Evolutionary conservation across 1,140 invertebrate species (phyloP).

Genomic region (Maconellicoccus hirsutus): DNA sequence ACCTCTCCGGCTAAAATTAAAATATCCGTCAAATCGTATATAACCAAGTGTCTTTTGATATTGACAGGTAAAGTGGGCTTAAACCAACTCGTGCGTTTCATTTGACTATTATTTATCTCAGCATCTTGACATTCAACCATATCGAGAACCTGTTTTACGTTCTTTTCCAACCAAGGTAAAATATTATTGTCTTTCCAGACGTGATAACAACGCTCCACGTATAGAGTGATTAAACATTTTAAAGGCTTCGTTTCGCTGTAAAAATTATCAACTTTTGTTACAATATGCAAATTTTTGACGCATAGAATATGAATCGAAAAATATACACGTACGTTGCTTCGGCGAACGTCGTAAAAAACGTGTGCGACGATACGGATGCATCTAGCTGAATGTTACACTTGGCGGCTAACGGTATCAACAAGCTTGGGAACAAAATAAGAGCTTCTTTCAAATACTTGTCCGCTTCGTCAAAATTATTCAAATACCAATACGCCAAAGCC

Average conservation of each 20-base stretch:
- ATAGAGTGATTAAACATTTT: conserved; percentile 57
- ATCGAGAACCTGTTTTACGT: conserved; percentile 51
- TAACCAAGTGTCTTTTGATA: conserved; percentile 63
- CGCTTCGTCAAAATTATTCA: conserved; percentile 40
- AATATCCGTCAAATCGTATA: conserved; percentile 67
- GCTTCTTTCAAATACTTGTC: conserved; percentile 58
- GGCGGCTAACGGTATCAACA: conserved; percentile 58
- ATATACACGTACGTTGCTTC: conserved; percentile 29
- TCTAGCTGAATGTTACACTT: conserved; percentile 65
- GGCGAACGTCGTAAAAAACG: conserved; percentile 30
- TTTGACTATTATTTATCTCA: conserved; percentile 46
- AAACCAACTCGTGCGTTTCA: conserved; percentile 49
- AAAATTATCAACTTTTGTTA: conserved; percentile 25
- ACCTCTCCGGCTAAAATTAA: conserved; percentile 35
- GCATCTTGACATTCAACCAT: conserved; percentile 48
- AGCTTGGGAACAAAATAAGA: conserved; percentile 70
- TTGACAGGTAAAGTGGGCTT: conserved; percentile 53
- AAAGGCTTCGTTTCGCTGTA: conserved; percentile 51
- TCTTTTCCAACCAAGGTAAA: conserved; percentile 63
- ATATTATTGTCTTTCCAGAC: conserved; percentile 68
- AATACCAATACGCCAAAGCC: conserved; percentile 61
- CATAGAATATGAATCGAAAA: neutral
- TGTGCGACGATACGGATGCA: conserved; percentile 43
- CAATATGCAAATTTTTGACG: neutral
- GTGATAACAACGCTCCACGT: conserved; percentile 56